Percentiles rank a stretch among this genome's conserved stretches.
Evolutionary conservation across 2,797 vertebrate species (phyloP).

Genomic region (Rhincodon typus): DNA sequence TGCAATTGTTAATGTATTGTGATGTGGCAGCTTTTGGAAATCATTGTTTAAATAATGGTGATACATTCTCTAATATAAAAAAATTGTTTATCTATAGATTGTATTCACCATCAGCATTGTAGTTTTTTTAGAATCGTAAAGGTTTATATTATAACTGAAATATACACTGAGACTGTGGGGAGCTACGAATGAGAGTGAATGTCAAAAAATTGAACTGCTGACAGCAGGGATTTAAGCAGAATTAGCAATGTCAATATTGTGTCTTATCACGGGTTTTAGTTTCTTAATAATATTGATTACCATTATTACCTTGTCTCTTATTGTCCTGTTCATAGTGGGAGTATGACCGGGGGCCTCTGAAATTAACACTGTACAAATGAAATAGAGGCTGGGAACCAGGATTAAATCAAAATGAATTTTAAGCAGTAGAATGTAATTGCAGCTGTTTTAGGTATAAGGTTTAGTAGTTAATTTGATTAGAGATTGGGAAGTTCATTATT

Average conservation of each 20-base stretch:
- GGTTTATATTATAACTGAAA: slow-evolving; percentile 3
- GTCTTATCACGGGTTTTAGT: slow-evolving; percentile 23
- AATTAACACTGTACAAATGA: slow-evolving; percentile 35
- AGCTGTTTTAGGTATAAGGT: slow-evolving; percentile 34
- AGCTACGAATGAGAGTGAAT: neutral
- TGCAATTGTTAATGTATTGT: slow-evolving; percentile 19
- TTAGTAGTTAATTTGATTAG: slow-evolving; percentile 37
- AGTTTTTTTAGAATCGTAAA: neutral
- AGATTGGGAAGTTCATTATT: slow-evolving; percentile 28
- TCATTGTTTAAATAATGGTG: slow-evolving; percentile 18
- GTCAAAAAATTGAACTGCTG: slow-evolving; percentile 6
- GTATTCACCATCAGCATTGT: neutral
- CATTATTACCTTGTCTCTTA: slow-evolving; percentile 21
- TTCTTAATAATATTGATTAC: slow-evolving; percentile 36
- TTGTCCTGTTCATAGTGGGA: neutral
- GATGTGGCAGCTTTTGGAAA: slow-evolving; percentile 18
- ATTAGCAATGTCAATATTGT: slow-evolving; percentile 34
- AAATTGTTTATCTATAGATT: neutral
- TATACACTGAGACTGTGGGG: slow-evolving; percentile 1
- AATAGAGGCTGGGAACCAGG: slow-evolving; percentile 32
- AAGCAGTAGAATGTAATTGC: slow-evolving; percentile 32
- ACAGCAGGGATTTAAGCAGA: slow-evolving; percentile 23
- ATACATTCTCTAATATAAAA: neutral
- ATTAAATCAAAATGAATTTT: slow-evolving; percentile 38
- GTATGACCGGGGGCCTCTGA: slow-evolving; percentile 24